Percentiles rank a stretch among this genome's conserved stretches.
Conservation (phyloP, 2,113 vertebrate genomes). For the Centropus unirufus region DNA sequence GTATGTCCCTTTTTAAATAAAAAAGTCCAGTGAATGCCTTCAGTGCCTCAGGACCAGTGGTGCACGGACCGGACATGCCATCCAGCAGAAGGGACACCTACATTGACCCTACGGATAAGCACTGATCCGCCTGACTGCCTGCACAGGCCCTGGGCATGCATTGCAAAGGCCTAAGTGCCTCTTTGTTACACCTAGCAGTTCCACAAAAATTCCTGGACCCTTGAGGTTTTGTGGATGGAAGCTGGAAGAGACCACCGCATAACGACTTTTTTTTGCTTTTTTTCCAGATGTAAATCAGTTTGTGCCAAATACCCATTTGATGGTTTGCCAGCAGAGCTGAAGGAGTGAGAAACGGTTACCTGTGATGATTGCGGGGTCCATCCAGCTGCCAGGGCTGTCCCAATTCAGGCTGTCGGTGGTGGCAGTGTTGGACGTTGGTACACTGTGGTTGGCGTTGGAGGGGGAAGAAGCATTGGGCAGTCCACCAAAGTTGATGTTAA, state of each 20-base stretch:
- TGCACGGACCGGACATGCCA: conserved; percentile 21
- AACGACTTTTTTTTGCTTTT: neutral
- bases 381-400: conserved; percentile 97
- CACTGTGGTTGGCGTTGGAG: conserved; percentile 97
- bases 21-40: conserved; percentile 60
- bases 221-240: conserved; percentile 64
- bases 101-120: neutral
- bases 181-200: neutral
- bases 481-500: conserved; percentile 99
- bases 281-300: conserved; percentile 33
- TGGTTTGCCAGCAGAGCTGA: conserved; percentile 72
- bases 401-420: conserved; percentile 97
- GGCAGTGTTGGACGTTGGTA: conserved; percentile 86
- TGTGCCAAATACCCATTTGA: conserved; percentile 69
- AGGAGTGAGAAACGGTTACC: conserved; percentile 84
- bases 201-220: conserved; percentile 24
- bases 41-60: conserved; percentile 55
- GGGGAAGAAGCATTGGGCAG: conserved; percentile 95
- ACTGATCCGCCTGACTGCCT: conserved; percentile 22
- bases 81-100: conserved; percentile 51
- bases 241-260: conserved; percentile 73
- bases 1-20: conserved; percentile 75
- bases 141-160: conserved; percentile 43
- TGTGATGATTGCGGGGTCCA: conserved; percentile 99
- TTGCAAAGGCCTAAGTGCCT: conserved; percentile 30